A percentile compares a stretch with the other conserved stretches of the same genome.
Conservation (phyloP, 2,888 invertebrate species). For the Pasiphila rectangulata region DNA sequence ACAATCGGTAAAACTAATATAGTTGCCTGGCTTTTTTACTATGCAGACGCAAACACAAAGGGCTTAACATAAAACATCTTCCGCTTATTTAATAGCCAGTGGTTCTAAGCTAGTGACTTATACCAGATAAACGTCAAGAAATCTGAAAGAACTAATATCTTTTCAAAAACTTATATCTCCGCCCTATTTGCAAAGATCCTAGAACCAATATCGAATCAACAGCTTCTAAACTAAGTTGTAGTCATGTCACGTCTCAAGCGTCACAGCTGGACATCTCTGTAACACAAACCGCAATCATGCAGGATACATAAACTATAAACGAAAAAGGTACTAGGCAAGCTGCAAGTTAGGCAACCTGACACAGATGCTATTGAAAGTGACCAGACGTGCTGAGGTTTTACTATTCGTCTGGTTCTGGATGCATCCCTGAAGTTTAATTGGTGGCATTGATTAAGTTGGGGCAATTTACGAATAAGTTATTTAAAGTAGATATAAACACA, state of each 20-base stretch:
- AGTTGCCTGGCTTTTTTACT: too few species aligned
- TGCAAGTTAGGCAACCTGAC: slow-evolving; percentile 59
- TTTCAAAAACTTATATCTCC: too few species aligned
- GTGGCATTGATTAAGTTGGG: slow-evolving; percentile 1
- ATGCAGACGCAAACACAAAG: too few species aligned
- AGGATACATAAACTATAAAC: slow-evolving; percentile 63
- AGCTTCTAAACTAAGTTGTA: slow-evolving; percentile 14
- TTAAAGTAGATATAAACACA: too few species aligned
- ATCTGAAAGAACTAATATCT: too few species aligned
- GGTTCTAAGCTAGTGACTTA: too few species aligned
- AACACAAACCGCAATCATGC: slow-evolving; percentile 51
- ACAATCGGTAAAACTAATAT: too few species aligned
- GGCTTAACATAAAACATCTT: too few species aligned
- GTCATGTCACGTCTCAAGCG: slow-evolving; percentile 53
- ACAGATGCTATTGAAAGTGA: slow-evolving; percentile 36
- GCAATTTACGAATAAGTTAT: too few species aligned
- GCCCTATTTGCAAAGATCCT: too few species aligned
- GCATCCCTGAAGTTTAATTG: slow-evolving; percentile 10
- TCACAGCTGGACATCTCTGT: slow-evolving; percentile 60
- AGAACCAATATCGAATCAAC: slow-evolving; percentile 5
- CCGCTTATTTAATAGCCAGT: too few species aligned
- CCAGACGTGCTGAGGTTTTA: background rate
- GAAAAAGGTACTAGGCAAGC: slow-evolving; percentile 52
- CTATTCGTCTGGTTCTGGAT: slow-evolving; percentile 1
- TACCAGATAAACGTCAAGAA: too few species aligned